These are phyloP conservation scores for Drosophila picticornis DNA, from an alignment of 2,888 invertebrate species.

Conservation along the genomic window DNA sequence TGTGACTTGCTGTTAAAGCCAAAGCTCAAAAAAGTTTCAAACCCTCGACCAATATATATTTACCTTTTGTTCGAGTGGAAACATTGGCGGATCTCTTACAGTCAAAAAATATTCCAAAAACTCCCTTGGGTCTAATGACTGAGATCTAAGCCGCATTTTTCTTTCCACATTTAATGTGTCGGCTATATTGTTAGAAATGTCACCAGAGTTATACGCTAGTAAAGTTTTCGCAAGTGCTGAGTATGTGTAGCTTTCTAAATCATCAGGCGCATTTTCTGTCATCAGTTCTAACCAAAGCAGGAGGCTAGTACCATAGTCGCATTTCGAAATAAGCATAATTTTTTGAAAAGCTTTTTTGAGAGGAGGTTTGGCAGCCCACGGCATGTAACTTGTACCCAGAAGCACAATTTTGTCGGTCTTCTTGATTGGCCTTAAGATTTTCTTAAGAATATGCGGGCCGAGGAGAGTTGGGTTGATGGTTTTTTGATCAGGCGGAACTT, in stretches of 20 bases:
- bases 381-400: slow-evolving; percentile 86
- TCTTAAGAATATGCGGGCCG: slow-evolving; percentile 86
- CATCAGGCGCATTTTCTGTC: slow-evolving; percentile 66
- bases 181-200: slow-evolving; percentile 80
- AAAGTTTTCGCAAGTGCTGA: slow-evolving; percentile 82
- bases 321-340: slow-evolving; percentile 79
- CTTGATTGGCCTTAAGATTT: slow-evolving; percentile 86
- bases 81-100: slow-evolving; percentile 61
- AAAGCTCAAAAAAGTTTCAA: too few species aligned
- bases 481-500: slow-evolving; percentile 83
- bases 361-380: slow-evolving; percentile 85
- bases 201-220: slow-evolving; percentile 81
- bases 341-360: slow-evolving; percentile 82
- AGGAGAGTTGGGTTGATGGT: slow-evolving; percentile 86
- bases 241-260: slow-evolving; percentile 65
- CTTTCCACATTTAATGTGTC: slow-evolving; percentile 73
- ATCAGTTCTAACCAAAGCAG: slow-evolving; percentile 79
- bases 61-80: slow-evolving; percentile 80
- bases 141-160: slow-evolving; percentile 66
- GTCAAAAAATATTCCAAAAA: slow-evolving; percentile 78
- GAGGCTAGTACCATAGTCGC: slow-evolving; percentile 83
- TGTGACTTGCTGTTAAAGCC: background rate
- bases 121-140: slow-evolving; percentile 72
- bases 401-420: slow-evolving; percentile 87
- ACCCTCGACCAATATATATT: background rate